phyloP scores from a whole-genome alignment of 2,113 vertebrate species.

The Muntiacus muntjak region DNA sequence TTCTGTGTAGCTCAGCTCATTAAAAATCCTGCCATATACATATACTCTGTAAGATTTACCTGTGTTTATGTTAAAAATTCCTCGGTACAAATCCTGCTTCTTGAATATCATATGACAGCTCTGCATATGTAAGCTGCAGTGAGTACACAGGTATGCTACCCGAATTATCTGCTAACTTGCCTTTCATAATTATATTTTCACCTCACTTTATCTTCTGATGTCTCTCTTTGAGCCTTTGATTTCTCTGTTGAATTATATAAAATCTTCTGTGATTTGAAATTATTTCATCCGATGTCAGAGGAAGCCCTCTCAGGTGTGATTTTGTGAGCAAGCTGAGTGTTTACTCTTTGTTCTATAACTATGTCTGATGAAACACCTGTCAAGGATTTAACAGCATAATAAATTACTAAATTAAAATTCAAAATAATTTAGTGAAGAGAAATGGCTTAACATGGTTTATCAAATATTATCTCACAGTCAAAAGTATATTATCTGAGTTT shows the following conservation, averaged over 20 bases:
- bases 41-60: not conserved
- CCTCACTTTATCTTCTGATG: slow-evolving; percentile 12
- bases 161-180: slow-evolving; percentile 4
- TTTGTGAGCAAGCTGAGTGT: slow-evolving; percentile 24
- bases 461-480: slow-evolving; percentile 39
- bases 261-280: slow-evolving; percentile 50
- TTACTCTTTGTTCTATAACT: slow-evolving; percentile 40
- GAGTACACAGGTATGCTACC: slow-evolving; percentile 33
- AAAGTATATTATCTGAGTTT: slow-evolving; percentile 14
- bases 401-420: slow-evolving; percentile 44
- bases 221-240: slow-evolving; percentile 14
- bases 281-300: not conserved
- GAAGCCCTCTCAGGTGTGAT: not conserved
- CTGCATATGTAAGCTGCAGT: not conserved
- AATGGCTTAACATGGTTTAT: not conserved
- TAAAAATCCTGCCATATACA: not conserved
- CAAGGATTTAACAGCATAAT: not conserved
- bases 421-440: not conserved
- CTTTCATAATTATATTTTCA: slow-evolving; percentile 37
- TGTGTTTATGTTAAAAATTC: not conserved
- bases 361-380: not conserved
- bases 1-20: not conserved
- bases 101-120: not conserved
- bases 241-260: slow-evolving; percentile 40
- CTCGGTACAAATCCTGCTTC: not conserved